Conservation (phyloP, 1,140 invertebrate genomes). For the Tetraneura akinire region DNA sequence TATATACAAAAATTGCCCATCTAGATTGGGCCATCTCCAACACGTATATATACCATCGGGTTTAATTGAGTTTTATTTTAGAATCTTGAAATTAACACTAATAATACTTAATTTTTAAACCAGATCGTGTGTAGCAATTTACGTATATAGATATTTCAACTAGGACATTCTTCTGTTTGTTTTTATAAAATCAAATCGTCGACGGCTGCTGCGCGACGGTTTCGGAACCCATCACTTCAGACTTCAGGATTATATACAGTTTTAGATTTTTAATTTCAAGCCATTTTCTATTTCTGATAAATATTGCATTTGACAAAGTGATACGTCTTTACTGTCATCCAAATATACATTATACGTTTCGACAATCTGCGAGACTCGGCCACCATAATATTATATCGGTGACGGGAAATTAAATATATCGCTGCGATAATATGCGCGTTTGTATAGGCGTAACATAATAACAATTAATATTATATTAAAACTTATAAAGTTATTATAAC, state of each 20-base stretch:
- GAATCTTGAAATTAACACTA: conserved; percentile 9
- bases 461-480: no score
- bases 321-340: conserved; percentile 13
- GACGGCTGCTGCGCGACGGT: neutral
- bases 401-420: no score
- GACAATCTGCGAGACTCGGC: neutral
- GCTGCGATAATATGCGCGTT: no score
- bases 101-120: conserved; percentile 6
- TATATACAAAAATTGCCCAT: neutral
- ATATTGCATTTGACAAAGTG: conserved; percentile 9
- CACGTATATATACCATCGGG: neutral
- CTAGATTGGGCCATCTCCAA: conserved; percentile 19
- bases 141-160: neutral
- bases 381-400: neutral
- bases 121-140: neutral
- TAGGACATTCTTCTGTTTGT: conserved; percentile 19
- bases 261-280: conserved; percentile 23
- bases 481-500: no score
- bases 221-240: conserved; percentile 12
- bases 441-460: no score
- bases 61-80: conserved; percentile 44
- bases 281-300: neutral
- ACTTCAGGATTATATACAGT: neutral
- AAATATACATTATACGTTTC: neutral
- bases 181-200: conserved; percentile 32